Evolutionary conservation across 2,797 vertebrate genomes (phyloP), one percentile per base, ranked within the genome.

Genomic region (Zenarchopterus dispar): DNA sequence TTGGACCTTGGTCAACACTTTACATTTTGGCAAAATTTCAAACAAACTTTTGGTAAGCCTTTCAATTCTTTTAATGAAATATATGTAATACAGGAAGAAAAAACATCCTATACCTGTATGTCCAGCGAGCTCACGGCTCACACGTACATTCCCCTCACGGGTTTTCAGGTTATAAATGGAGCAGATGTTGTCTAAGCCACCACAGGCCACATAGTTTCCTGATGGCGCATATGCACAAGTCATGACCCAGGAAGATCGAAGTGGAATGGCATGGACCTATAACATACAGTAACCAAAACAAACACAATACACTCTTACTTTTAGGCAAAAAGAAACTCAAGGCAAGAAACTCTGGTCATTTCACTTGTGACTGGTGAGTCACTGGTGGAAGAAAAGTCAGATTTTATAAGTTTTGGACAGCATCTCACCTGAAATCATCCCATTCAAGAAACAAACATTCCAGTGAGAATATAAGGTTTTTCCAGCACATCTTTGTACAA

Each of bases 101-200:
- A 10, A 19, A 43, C 11, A 36, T 58, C 17, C 8, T 26, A 46
- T 67, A 73, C 70, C 98, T 96, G 98, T 99, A 81, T 99, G 98
- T 85, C 98, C 98, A 33, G 98, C 97, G 60, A 99, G 93, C 77
- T 99, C 98, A 64, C 98, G 97, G 89, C 98, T 99, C 82, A 99
- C 98, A 6, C 97, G 96, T 72, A 99, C 98, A 73, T 99, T 99
- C 85, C 98, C 98, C 93, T 99, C 98, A 6, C 98, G 97, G 57
- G 98, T 99, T 93, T 99, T 99, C 92, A 99, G 96, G 91, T 98
- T 99, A 92, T 99, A 99, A 93, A 99, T 99, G 90, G 97, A 99
- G 85, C 98, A 99, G 86, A 99, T 99, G 94, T 99, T 99, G 87
- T 99, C 98, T 44, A 99, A 94, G 69, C 98, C 98, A 76, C 98